Percentiles rank a stretch among this genome's conserved stretches.
Conservation (phyloP, 2,113 vertebrate species). For the Centropristis striata region DNA sequence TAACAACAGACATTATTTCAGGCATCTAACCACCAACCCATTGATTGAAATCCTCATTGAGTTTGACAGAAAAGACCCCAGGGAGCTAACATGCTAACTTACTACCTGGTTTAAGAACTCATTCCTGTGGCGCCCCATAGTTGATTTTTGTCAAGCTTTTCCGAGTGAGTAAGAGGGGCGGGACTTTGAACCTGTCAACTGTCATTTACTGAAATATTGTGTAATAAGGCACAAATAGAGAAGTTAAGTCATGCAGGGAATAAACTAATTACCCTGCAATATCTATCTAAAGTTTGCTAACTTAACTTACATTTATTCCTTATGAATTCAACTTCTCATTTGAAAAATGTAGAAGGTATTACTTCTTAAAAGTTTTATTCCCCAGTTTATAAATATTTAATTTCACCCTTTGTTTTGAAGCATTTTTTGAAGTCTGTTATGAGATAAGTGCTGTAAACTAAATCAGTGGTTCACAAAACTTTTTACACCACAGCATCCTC, state of each 20-base stretch:
- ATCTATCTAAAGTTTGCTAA: background rate
- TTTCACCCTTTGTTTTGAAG: background rate
- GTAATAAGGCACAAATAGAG: background rate
- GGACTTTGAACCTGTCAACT: no score
- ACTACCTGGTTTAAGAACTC: no score
- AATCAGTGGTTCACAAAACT: background rate
- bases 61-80: no score
- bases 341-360: background rate
- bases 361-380: background rate
- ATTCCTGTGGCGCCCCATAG: no score
- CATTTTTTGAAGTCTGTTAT: background rate
- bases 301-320: background rate
- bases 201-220: background rate
- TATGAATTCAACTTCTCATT: background rate
- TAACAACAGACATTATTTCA: no score
- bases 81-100: no score
- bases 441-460: background rate
- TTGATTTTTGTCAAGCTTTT: no score
- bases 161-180: no score
- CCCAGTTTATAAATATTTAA: background rate
- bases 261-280: background rate
- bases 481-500: background rate
- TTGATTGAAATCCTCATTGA: no score
- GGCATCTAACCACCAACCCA: no score
- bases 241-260: background rate